Percentiles rank a stretch among this genome's conserved stretches.
These are phyloP conservation scores for Danio choprae DNA, from an alignment of 2,797 vertebrate species.

Conservation along the genomic window DNA sequence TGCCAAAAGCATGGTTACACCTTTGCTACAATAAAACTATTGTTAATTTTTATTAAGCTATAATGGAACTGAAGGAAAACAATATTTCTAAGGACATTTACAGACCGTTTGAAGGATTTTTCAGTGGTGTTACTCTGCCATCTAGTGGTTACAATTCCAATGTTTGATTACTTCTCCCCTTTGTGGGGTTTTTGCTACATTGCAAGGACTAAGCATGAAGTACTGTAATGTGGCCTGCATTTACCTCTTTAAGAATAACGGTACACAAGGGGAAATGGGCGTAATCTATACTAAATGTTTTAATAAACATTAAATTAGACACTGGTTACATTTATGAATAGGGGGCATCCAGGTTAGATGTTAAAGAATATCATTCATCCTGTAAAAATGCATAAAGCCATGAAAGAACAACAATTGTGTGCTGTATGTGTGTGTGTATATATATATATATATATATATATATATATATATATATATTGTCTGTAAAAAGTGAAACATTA, in stretches of 20 bases:
- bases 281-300: neutral
- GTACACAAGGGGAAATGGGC: neutral
- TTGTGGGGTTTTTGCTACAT: neutral
- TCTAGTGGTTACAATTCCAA: slow-evolving; percentile 71
- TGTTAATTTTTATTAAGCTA: neutral
- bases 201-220: neutral
- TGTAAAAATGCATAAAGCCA: neutral
- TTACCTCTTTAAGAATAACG: neutral
- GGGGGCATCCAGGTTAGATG: neutral
- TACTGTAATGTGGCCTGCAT: neutral
- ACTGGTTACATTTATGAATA: neutral
- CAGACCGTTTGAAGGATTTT: neutral
- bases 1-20: no score
- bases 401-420: neutral
- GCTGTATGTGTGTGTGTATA: no score
- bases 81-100: neutral
- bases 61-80: neutral
- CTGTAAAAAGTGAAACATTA: slow-evolving; percentile 32
- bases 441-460: no score
- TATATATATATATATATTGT: no score
- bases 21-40: no score
- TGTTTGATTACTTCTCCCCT: neutral
- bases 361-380: neutral
- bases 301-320: neutral
- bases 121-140: slow-evolving; percentile 69